phyloP scores from a whole-genome alignment of 2,888 invertebrate species.

The Andrena dorsata region DNA sequence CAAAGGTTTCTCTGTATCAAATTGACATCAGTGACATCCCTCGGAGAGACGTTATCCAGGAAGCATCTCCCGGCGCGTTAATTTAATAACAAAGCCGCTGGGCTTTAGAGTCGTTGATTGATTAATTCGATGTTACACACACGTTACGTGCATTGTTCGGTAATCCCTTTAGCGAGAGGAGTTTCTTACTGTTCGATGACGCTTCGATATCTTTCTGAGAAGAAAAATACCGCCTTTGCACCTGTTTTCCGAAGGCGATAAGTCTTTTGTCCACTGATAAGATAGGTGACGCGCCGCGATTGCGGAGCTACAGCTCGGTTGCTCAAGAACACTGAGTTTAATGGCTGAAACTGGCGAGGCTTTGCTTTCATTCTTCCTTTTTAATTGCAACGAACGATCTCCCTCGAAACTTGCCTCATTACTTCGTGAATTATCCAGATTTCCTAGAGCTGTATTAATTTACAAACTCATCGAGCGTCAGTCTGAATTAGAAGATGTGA shows the following conservation, averaged over 20 bases:
- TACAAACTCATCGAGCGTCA: too few species aligned
- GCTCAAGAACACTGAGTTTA: not conserved
- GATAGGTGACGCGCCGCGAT: not conserved
- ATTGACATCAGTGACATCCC: slow-evolving; percentile 9
- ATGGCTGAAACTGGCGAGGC: too few species aligned
- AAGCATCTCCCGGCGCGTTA: not conserved
- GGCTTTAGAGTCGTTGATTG: not conserved
- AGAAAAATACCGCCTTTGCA: not conserved
- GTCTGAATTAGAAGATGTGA: too few species aligned
- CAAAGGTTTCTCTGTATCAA: slow-evolving; percentile 43
- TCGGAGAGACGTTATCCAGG: not conserved
- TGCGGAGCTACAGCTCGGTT: not conserved
- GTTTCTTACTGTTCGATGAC: not conserved
- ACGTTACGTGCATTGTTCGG: not conserved
- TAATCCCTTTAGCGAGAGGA: not conserved
- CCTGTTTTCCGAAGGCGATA: slow-evolving; percentile 9
- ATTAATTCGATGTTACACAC: not conserved
- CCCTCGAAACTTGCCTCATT: too few species aligned
- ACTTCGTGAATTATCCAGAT: too few species aligned
- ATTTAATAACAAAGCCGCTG: slow-evolving; percentile 24
- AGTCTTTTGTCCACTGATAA: slow-evolving; percentile 26
- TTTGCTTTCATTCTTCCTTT: not conserved
- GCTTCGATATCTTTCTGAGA: not conserved
- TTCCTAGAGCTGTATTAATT: too few species aligned
- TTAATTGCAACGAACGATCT: not conserved